Conservation (phyloP, 2,113 vertebrate species). For the Gallinago undulata region DNA sequence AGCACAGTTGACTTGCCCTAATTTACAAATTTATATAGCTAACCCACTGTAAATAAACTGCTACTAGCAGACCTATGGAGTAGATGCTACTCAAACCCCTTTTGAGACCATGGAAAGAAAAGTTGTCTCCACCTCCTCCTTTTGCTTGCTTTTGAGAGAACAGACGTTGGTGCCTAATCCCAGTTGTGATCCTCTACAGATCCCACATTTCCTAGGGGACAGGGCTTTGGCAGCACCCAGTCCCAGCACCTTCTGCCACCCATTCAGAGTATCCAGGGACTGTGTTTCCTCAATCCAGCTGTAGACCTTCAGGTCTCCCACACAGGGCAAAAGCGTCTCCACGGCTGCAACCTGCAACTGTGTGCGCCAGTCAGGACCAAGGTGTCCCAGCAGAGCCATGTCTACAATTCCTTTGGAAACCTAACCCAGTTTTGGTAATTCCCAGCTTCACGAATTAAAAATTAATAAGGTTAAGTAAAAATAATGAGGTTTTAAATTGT, state of each 20-base stretch:
- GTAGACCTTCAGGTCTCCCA: background rate
- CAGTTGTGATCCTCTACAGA: background rate
- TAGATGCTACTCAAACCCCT: background rate
- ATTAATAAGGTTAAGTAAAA: background rate
- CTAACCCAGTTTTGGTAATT: background rate
- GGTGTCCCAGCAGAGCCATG: background rate
- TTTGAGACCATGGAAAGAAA: background rate
- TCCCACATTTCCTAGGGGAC: background rate
- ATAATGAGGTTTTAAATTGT: background rate
- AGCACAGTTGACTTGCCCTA: background rate
- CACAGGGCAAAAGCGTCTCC: background rate
- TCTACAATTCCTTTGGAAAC: background rate
- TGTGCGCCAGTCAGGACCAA: fast-evolving
- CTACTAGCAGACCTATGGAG: background rate
- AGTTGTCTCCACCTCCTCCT: background rate
- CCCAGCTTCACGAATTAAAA: background rate
- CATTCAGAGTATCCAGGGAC: background rate
- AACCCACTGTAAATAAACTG: background rate
- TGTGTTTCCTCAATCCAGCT: background rate
- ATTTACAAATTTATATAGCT: background rate
- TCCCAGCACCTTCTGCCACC: background rate
- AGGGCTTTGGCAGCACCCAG: background rate
- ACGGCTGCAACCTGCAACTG: fast-evolving
- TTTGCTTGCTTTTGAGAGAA: background rate
- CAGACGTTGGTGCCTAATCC: background rate